A percentile compares a stretch with the other conserved stretches of the same genome.
Evolutionary conservation across 2,888 invertebrate species (phyloP).

Genomic region (Aleiodes alternator): DNA sequence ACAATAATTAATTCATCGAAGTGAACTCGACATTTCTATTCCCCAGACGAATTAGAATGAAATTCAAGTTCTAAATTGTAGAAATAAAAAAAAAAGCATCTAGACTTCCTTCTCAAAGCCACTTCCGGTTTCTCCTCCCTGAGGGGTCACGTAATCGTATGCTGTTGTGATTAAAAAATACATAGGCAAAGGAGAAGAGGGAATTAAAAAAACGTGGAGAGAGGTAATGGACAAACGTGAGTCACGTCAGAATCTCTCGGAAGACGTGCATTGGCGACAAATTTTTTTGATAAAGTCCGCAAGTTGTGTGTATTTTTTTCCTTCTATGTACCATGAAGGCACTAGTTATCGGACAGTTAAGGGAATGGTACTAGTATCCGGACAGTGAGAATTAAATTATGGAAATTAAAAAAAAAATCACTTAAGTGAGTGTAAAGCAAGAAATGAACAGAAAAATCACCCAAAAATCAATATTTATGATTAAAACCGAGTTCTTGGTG

Average conservation of each 20-base stretch:
- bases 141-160: constrained; percentile 27
- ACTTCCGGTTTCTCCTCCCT: constrained; percentile 31
- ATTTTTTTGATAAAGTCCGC: constrained; percentile 1
- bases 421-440: too few relatives aligned
- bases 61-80: constrained; percentile 2
- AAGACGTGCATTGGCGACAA: constrained; percentile 23
- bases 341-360: too few relatives aligned
- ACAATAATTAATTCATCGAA: too few relatives aligned
- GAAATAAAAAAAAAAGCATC: background rate
- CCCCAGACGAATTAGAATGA: background rate
- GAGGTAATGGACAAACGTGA: constrained; percentile 8
- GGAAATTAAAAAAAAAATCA: too few relatives aligned
- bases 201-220: background rate
- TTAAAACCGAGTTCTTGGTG: too few relatives aligned
- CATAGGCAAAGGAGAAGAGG: background rate
- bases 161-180: constrained; percentile 27
- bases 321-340: too few relatives aligned
- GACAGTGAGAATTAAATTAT: too few relatives aligned
- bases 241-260: constrained; percentile 13
- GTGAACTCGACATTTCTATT: too few relatives aligned
- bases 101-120: constrained; percentile 29
- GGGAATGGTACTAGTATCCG: too few relatives aligned
- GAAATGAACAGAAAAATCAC: too few relatives aligned
- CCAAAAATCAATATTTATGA: too few relatives aligned
- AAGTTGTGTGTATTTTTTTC: too few relatives aligned